Evolutionary conservation across 2,113 vertebrate species (phyloP), one percentile per base, ranked within the genome.

Genomic region (Rana temporaria): DNA sequence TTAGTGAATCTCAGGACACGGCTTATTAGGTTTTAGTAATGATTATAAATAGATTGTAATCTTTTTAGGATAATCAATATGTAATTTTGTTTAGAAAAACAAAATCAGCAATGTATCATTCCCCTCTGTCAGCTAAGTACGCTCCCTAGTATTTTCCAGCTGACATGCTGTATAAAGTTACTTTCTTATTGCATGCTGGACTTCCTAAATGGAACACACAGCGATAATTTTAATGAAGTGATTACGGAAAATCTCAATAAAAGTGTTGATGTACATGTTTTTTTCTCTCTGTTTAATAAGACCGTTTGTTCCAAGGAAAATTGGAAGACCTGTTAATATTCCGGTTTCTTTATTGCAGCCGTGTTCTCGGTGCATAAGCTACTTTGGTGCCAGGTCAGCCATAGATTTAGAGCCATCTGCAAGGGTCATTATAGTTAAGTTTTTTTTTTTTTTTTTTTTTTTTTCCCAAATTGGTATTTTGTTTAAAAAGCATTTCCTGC

Each of bases 61-160:
- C 80, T 82, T 74, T 82, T 73, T 82, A 68, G 62, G 26, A 57
- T 82, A 64, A 82, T 82, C 80, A 82, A 82, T 82, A 74, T 74
- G 80, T 72, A 59, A 82, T 82, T 82, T 57, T 82, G 80, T 82
- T 74, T 72, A 63, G 79, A 73, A 34, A 71, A 81, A 72, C 42
- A 4, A 74, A 65, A 66, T 42, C 52, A 17, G 17, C 52, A 57
- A 20, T 67, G 6, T 24, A 75, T 82, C 62, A 67, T 66, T 34
- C 48, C 59, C 57, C 59, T 22, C 30, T 67, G 62, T 75, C 17
- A 62, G 26, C 26, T 8, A 22, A 22, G 24, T 65, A 26, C 22
- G 79, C 34, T 82, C 17, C 6, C 19, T 55, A 8, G 24, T 73
- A 32, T 72, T 48, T 70, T 26, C 55, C 71, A 60, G 71, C 71